Evolutionary conservation across 2,113 vertebrate species (phyloP).

Genomic region (Mesocricetus auratus): DNA sequence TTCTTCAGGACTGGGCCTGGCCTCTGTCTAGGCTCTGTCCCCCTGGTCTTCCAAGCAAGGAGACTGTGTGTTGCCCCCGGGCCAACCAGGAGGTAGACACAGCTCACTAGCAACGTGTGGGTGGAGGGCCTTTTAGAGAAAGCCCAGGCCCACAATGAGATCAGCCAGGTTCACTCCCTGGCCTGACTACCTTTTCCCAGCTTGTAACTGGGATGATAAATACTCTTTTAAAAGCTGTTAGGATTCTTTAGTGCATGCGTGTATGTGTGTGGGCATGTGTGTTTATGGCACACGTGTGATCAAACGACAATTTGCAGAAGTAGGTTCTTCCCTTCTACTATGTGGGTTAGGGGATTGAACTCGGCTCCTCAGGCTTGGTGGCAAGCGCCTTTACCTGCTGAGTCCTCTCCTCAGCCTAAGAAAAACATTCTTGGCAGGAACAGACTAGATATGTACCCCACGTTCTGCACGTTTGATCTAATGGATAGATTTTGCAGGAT

Average conservation of each 20-base stretch:
- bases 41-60: background rate
- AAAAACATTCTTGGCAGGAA: background rate
- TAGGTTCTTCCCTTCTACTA: background rate
- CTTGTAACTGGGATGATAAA: background rate
- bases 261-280: background rate
- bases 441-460: background rate
- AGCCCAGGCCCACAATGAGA: too few species aligned
- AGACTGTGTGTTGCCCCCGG: background rate
- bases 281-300: background rate
- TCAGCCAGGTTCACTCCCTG: rapidly evolving
- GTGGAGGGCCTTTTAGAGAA: background rate
- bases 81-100: background rate
- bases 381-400: background rate
- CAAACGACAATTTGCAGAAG: background rate
- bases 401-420: background rate
- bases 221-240: background rate
- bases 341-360: background rate
- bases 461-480: background rate
- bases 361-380: background rate
- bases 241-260: too few species aligned
- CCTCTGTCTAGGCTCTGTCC: background rate
- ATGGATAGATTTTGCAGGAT: background rate
- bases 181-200: background rate
- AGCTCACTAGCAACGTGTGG: background rate
- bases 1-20: background rate